Evolutionary conservation across 2,797 vertebrate genomes (phyloP).

Genomic region (Sparus aurata): DNA sequence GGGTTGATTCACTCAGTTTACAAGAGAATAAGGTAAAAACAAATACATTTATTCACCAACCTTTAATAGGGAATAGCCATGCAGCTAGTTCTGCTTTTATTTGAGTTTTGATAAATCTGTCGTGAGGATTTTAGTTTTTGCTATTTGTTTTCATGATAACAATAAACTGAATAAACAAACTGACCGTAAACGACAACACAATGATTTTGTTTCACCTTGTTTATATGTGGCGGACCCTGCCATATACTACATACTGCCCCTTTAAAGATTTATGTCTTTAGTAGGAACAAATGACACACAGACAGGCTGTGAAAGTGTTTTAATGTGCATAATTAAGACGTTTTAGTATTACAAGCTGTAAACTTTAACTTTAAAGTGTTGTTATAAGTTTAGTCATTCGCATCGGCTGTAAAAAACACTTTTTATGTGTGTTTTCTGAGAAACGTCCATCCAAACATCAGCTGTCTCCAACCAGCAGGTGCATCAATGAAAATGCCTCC

Average conservation of each 20-base stretch:
- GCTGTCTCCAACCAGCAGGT: conserved; percentile 6
- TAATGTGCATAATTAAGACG: no score
- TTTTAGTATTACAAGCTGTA: not conserved
- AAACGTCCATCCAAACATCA: not conserved
- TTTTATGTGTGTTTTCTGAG: not conserved
- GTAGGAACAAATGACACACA: not conserved
- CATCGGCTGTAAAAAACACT: not conserved
- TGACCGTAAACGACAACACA: no score
- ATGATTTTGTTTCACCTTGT: no score
- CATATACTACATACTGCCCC: not conserved
- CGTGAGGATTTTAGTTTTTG: not conserved
- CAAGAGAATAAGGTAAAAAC: not conserved
- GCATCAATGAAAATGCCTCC: not conserved
- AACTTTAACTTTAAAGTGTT: not conserved
- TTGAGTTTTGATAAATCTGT: not conserved
- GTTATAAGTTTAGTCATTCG: not conserved
- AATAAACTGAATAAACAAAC: no score
- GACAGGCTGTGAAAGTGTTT: not conserved
- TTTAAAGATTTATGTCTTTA: not conserved
- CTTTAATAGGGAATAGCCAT: not conserved
- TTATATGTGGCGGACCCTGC: no score
- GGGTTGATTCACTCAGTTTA: not conserved
- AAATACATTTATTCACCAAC: not conserved
- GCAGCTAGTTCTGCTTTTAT: not conserved
- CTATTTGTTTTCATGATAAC: no score